Evolutionary conservation across 2,797 vertebrate genomes (phyloP), one percentile per base, ranked within the genome.

Genomic region (Falco novaeseelandiae): DNA sequence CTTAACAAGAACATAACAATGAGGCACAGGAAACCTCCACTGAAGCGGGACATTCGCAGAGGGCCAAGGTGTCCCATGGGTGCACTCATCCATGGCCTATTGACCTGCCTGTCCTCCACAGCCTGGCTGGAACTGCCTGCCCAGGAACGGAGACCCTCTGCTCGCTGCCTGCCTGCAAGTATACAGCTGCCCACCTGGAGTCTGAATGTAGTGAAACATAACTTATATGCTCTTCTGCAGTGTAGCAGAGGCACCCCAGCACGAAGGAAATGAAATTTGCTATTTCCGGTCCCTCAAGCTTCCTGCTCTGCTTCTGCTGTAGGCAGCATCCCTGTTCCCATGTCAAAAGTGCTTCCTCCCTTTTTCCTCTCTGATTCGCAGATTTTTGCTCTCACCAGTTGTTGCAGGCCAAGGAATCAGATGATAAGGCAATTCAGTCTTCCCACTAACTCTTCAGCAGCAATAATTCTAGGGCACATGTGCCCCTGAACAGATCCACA

Each of bases 21-120:
- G 5, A 70, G 57, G 14, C 36, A 73, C 36, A 42, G 63, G 36
- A 82, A 89, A 52, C 10, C 81, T 90, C 34, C 59, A 20, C 27
- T 23, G 26, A 40, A 57, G 48, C 0, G 0, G 29, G 67, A 83
- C 0, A 0, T 29, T 59, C 1, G 1, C 3, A 2, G 54, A 8
- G 6, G 20, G 22, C 36, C 1, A 5, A 49, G 54, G 51, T 8
- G 8, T 38, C 42, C 66, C 51, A n/a, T 0, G 1, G 14, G 19
- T 25, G 36, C 19, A 3, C 48, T 10, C 63, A 4, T 1, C 11
- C 1, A 2, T 8, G 3, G 18, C 12, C 48, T 44, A 46, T 6
- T 2, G 1, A 27, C 36, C 27, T 48, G 22, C 17, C 13, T 1
- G 0, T 48, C 30, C 30, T 59, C 25, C 66, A 34, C 17, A 78